These are phyloP conservation scores for Ectropis crepuscularia DNA, from an alignment of 2,888 invertebrate species.

Conservation along the genomic window DNA sequence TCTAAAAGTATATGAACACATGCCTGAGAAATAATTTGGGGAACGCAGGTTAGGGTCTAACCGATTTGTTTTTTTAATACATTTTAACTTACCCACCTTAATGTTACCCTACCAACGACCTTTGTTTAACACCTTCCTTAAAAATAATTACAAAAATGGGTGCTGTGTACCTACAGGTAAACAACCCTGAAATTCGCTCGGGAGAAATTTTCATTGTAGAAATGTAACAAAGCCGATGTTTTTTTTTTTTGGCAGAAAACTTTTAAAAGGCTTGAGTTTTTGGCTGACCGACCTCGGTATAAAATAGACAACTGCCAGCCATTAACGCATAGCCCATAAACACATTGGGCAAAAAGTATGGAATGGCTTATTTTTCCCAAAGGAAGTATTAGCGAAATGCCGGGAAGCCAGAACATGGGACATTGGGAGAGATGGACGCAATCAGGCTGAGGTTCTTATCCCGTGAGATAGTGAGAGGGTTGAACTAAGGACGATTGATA, in stretches of 20 bases:
- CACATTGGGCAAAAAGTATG: constrained; percentile 43
- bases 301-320: constrained; percentile 18
- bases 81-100: too few relatives aligned
- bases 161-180: too few relatives aligned
- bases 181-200: not conserved
- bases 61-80: too few relatives aligned
- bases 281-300: constrained; percentile 5
- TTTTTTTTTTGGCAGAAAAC: not conserved
- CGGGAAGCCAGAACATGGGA: constrained; percentile 40
- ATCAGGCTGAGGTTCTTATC: constrained; percentile 16
- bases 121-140: too few relatives aligned
- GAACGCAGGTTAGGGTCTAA: too few relatives aligned
- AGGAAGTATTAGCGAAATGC: constrained; percentile 43
- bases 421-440: constrained; percentile 34
- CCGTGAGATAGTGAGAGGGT: not conserved
- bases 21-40: too few relatives aligned
- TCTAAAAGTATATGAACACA: too few relatives aligned
- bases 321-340: constrained; percentile 40
- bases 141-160: too few relatives aligned
- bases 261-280: constrained; percentile 7
- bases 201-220: constrained; percentile 1
- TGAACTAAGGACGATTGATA: too few relatives aligned
- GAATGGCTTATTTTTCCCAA: constrained; percentile 40
- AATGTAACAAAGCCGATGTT: not conserved
- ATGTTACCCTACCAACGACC: too few relatives aligned